Base-by-base conservation (phyloP, 2,888 invertebrate species). In the Brachyopa scutellaris region DNA sequence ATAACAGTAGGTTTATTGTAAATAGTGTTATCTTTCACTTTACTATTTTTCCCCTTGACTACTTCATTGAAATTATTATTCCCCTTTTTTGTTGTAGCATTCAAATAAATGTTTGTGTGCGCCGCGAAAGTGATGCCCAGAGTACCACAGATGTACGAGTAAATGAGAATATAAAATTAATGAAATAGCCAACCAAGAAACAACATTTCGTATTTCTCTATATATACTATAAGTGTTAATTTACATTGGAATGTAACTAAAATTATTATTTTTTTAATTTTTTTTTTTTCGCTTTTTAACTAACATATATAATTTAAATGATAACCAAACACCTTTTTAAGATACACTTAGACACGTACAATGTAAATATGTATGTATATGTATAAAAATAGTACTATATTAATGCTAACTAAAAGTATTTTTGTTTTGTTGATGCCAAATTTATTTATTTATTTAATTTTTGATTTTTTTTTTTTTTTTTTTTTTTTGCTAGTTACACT, bases 401-500 rank as follows among this genome's bases (percentile, higher is more conserved):
- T 57, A 59, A 59, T 59, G 19, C 47, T 57, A 69, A 36, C 38
- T 69, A 61, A 74, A n/a, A 70, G 26, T 62, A 80, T 84, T 78
- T 78, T 33, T 45, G 31, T 80, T 64, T 77, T 74, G 80, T 70
- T 77, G 67, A 36, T 55, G 61, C 62, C 69, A 49, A 69, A 40
- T 13, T 23, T 62, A n/a, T n/a, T n/a, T n/a, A n/a, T n/a, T n/a
- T n/a, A n/a, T n/a, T n/a, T n/a, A n/a, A n/a, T 64, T 38, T 13
- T 45, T 23, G 3, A 31, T 59, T 61, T 23, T 49, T 38, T 40
- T 40, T 11, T 70, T 19, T 72, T 69, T 45, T 17, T 64, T 69
- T 42, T 84, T 73, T 74, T 62, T 74, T 74, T 59, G 79, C 87
- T 31, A 86, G 85, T 80, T 59, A 36, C 7, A 77, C 77, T 77